Evolutionary conservation across 2,113 vertebrate species (phyloP).

Genomic region (Drymodes brunneopygia): DNA sequence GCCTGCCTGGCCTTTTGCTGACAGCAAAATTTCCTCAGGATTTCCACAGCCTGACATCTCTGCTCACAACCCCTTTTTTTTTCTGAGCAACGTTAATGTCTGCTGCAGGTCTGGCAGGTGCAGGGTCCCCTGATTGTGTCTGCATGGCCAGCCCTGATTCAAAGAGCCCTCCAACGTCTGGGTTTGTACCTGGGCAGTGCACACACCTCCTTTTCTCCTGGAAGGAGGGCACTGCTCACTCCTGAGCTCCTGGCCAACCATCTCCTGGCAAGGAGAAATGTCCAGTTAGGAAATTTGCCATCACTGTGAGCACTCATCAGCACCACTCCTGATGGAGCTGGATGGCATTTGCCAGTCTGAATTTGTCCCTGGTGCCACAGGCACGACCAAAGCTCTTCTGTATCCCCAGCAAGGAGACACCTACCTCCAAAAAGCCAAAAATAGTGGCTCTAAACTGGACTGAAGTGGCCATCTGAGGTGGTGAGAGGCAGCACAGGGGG

Average conservation of each 20-base stretch:
- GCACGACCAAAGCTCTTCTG: not conserved
- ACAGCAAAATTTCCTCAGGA: slow-evolving; percentile 15
- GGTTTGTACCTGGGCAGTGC: not conserved
- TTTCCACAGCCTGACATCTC: slow-evolving; percentile 34
- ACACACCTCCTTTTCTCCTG: not conserved
- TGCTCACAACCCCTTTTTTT: not conserved
- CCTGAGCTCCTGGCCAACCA: not conserved
- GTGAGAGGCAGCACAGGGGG: not conserved
- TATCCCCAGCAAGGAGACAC: not conserved
- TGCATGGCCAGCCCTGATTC: not conserved
- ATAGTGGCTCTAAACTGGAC: not conserved
- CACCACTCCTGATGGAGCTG: not conserved
- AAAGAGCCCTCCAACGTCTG: not conserved
- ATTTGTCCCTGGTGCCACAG: not conserved
- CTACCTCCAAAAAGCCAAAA: not conserved
- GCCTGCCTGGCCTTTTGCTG: slow-evolving; percentile 56
- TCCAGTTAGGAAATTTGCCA: not conserved
- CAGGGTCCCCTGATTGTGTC: not conserved
- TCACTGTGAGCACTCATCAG: not conserved
- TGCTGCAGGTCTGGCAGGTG: slow-evolving; percentile 53
- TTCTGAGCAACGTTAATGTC: not conserved
- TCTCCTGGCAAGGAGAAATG: not conserved
- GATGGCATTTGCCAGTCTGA: not conserved
- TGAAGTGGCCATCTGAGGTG: not conserved
- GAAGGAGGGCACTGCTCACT: not conserved